Percentiles rank a stretch among this genome's conserved stretches.
These are phyloP conservation scores for Zaprionus bogoriensis DNA, from an alignment of 2,888 invertebrate species.

Conservation along the genomic window DNA sequence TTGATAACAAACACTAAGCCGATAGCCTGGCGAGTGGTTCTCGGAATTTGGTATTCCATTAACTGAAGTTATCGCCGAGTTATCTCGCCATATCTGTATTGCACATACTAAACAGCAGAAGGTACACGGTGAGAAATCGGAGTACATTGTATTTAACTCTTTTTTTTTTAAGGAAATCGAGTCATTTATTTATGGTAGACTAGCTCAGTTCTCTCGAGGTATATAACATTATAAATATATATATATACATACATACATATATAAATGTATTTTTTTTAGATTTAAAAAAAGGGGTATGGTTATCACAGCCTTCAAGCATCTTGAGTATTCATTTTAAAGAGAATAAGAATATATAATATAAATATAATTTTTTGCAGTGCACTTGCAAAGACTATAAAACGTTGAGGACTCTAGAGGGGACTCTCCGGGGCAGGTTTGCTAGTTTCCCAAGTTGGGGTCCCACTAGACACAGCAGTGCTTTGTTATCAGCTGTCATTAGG, in stretches of 20 bases:
- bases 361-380: not conserved
- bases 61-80: slow-evolving; percentile 17
- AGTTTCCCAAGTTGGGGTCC: slow-evolving; percentile 1
- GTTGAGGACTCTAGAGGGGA: not conserved
- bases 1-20: slow-evolving; percentile 34
- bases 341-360: too few relatives aligned
- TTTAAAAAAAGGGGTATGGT: too few relatives aligned
- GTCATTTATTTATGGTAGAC: too few relatives aligned
- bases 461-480: slow-evolving; percentile 25
- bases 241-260: too few relatives aligned
- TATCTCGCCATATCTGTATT: slow-evolving; percentile 28
- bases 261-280: too few relatives aligned
- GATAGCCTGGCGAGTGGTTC: slow-evolving; percentile 20
- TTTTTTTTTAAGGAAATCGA: too few relatives aligned
- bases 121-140: not conserved
- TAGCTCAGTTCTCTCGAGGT: too few relatives aligned
- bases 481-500: slow-evolving; percentile 33
- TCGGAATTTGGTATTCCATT: slow-evolving; percentile 20
- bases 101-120: not conserved
- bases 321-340: too few relatives aligned
- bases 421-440: not conserved
- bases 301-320: too few relatives aligned
- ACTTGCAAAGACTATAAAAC: not conserved
- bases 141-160: too few relatives aligned
- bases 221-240: too few relatives aligned